Conservation (phyloP, 2,797 vertebrate species). For the Gallinago solitaria region DNA sequence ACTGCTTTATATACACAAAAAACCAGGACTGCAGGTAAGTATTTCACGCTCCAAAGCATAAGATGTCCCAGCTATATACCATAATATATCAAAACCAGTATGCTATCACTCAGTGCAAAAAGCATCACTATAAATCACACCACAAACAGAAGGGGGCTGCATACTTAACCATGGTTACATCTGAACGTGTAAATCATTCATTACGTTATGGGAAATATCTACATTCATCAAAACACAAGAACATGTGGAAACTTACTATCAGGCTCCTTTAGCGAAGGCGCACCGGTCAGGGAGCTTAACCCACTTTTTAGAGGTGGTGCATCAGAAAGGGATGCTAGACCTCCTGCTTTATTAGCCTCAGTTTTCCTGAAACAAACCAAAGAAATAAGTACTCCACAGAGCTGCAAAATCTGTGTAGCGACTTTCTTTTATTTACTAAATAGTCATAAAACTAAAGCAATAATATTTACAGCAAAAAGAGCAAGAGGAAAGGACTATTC, state of each 20-base stretch:
- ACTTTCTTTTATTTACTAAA: background rate
- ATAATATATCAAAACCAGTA: background rate
- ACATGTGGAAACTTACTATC: slow-evolving; percentile 73
- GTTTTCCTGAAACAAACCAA: slow-evolving; percentile 77
- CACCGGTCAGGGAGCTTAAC: slow-evolving; percentile 68
- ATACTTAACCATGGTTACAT: background rate
- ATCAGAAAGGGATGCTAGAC: slow-evolving; percentile 73
- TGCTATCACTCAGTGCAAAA: background rate
- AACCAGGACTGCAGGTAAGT: background rate
- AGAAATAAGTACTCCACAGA: background rate
- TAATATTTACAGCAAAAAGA: background rate
- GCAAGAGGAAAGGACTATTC: background rate
- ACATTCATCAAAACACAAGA: background rate
- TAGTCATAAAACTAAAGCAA: background rate
- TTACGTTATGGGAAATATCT: background rate
- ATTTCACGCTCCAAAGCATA: background rate
- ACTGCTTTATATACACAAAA: background rate
- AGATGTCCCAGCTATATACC: background rate
- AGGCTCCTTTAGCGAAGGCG: slow-evolving; percentile 70
- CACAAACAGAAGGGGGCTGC: background rate
- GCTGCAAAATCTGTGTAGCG: background rate
- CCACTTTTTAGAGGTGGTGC: slow-evolving; percentile 62
- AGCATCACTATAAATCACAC: background rate
- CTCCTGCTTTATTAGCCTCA: slow-evolving; percentile 66
- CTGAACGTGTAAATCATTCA: background rate